These are phyloP conservation scores for Elegia similella DNA, from an alignment of 2,888 invertebrate genomes.

Conservation along the genomic window DNA sequence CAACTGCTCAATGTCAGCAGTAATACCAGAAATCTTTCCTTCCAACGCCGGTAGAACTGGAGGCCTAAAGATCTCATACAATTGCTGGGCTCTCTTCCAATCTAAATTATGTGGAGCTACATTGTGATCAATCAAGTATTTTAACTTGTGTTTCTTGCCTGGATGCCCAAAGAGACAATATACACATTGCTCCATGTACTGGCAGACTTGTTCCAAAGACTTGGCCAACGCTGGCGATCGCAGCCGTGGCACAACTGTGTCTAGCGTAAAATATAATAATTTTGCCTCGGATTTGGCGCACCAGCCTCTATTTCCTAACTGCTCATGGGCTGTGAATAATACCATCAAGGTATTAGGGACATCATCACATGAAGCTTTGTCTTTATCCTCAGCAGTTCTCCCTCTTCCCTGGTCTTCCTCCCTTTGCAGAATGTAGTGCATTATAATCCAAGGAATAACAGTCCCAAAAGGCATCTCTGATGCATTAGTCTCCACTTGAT, in stretches of 20 bases:
- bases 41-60: conserved; percentile 91
- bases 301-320: conserved; percentile 88
- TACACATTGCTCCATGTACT: conserved; percentile 90
- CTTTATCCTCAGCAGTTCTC: conserved; percentile 58
- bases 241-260: conserved; percentile 86
- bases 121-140: conserved; percentile 88
- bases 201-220: conserved; percentile 85
- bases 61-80: conserved; percentile 92
- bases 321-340: conserved; percentile 92
- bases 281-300: conserved; percentile 90
- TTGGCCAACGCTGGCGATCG: conserved; percentile 84
- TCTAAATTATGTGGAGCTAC: conserved; percentile 85
- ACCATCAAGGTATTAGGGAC: conserved; percentile 88
- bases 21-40: conserved; percentile 87
- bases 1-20: conserved; percentile 89
- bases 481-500: conserved; percentile 88
- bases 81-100: conserved; percentile 87
- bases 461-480: conserved; percentile 86
- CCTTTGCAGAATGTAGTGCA: conserved; percentile 89
- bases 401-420: conserved; percentile 86
- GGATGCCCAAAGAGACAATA: conserved; percentile 94
- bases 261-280: conserved; percentile 89
- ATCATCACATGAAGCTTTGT: conserved; percentile 76
- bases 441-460: conserved; percentile 90
- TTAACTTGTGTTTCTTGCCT: conserved; percentile 82